Conservation (phyloP, 1,140 invertebrate species). For the Cyclina sinensis region DNA sequence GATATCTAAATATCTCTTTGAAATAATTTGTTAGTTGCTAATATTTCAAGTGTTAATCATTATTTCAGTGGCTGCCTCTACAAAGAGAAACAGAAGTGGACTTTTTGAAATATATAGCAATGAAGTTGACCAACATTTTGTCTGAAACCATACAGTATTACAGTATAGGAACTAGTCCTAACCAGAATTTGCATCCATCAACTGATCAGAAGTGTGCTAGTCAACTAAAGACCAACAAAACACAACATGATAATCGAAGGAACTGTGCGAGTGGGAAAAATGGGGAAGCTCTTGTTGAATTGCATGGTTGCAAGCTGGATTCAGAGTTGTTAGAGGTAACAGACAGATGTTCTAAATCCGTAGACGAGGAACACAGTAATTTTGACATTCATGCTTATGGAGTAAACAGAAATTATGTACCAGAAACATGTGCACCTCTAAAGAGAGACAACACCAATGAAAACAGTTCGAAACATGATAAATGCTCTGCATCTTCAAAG, state of each 20-base stretch:
- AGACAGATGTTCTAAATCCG: too few relatives aligned
- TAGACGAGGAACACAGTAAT: neutral
- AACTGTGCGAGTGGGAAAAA: neutral
- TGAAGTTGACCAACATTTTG: neutral
- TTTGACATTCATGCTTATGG: neutral
- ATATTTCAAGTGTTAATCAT: too few relatives aligned
- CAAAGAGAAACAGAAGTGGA: neutral
- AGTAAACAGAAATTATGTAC: neutral
- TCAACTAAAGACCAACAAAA: too few relatives aligned
- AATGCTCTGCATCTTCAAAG: neutral
- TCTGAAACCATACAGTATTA: constrained; percentile 9
- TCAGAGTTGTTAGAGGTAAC: neutral
- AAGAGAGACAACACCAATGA: neutral
- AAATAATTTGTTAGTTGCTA: too few relatives aligned
- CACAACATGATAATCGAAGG: neutral
- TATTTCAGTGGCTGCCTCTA: neutral
- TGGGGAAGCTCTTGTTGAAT: neutral
- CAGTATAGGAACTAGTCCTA: neutral
- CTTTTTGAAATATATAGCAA: neutral
- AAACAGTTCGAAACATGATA: neutral
- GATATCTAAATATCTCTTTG: too few relatives aligned
- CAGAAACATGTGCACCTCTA: too few relatives aligned
- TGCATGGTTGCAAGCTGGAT: neutral
- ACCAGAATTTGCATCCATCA: neutral
- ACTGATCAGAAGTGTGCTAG: neutral